Evolutionary conservation across 2,797 vertebrate genomes (phyloP).

Genomic region (Cheirogaleus major): DNA sequence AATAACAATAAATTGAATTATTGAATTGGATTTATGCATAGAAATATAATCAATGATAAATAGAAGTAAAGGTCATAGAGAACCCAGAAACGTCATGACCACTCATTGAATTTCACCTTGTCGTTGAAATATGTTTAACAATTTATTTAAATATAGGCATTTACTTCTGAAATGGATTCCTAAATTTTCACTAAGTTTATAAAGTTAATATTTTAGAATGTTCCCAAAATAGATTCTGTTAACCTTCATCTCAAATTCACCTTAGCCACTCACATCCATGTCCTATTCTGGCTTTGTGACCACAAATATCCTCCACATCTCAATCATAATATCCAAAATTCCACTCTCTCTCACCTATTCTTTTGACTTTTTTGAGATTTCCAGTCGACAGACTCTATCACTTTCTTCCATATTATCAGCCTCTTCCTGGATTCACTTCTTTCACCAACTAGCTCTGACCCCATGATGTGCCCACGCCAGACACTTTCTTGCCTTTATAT

Average conservation of each 20-base stretch:
- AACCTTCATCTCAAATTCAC: neutral
- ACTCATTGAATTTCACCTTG: neutral
- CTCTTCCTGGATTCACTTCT: neutral
- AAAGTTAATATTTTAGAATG: neutral
- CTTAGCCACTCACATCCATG: neutral
- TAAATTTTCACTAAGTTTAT: neutral
- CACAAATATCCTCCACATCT: neutral
- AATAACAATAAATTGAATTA: neutral
- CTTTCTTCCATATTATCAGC: neutral
- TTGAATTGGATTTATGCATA: neutral
- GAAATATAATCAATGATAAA: neutral
- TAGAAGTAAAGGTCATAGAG: neutral
- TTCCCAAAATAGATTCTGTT: neutral
- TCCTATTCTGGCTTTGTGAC: neutral
- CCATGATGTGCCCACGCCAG: neutral
- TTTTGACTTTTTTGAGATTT: neutral
- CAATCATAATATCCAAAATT: neutral
- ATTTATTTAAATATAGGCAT: neutral
- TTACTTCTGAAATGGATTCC: neutral
- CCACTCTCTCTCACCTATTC: neutral
- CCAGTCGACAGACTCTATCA: neutral
- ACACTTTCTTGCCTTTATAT: neutral
- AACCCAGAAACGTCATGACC: neutral
- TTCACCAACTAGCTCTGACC: neutral
- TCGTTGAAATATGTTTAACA: neutral